Evolutionary conservation across 2,113 vertebrate genomes (phyloP), one percentile per base, ranked within the genome.

Genomic region (Callorhinus ursinus): DNA sequence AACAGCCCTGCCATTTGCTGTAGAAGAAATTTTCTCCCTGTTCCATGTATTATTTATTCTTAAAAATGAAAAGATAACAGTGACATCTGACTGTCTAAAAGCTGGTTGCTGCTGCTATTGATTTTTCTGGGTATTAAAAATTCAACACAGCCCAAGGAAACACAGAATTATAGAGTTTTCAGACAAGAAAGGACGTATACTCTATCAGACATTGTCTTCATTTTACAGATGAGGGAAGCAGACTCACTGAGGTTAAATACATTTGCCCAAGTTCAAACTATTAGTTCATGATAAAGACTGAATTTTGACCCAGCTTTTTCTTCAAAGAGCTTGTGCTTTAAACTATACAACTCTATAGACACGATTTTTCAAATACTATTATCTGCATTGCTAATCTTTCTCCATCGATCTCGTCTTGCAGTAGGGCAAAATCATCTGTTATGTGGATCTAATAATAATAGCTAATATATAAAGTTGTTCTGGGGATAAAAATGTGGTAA

Each of bases 61-160:
- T 24, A 51, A 81, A 96, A 83, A 93, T 76, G 46, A 36, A 90
- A 90, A 36, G 42, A 18, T n/a, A 88, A 55, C 39, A 28, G 1
- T 57, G n/a, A 10, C n/a, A 67, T 55, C n/a, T 33, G 61, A 24
- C 39, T 36, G 6, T 26, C 49, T 89, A 55, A 71, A 31, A 93
- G 71, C 19, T 88, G 16, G 33, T n/a, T 5, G 39, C 24, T 49
- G 49, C 21, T 55, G 16, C 26, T 81, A 5, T 63, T 76, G 36
- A 33, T 65, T 82, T 84, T 88, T 93, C 7, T 53, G 88, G 21
- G 14, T 46, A n/a, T 88, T 76, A 90, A 94, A 95, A 90, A 59
- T 95, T 77, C 81, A 97, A 26, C 84, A 49, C 42, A 76, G 33
- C 33, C 28, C 26, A 77, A 95, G 79, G 82, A 79, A 95, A 81